phyloP scores from a whole-genome alignment of 2,888 invertebrate species.

The Brachyopa scutellaris region DNA sequence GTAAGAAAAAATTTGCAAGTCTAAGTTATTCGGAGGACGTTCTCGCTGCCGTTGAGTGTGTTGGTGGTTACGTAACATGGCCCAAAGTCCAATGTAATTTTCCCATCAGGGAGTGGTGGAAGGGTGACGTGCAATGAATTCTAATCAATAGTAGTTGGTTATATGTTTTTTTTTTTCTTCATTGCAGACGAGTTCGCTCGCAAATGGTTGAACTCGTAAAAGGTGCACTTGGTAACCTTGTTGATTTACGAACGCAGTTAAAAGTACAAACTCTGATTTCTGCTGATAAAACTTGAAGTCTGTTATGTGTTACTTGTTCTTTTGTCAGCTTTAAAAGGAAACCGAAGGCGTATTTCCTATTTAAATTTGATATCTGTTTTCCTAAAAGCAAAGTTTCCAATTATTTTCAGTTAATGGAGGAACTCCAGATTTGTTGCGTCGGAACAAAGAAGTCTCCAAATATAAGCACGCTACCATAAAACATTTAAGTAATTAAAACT shows the following conservation, averaged over 20 bases:
- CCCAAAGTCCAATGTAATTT: slow-evolving; percentile 25
- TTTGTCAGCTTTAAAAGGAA: neutral
- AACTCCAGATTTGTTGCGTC: slow-evolving; percentile 4
- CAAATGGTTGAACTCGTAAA: slow-evolving; percentile 19
- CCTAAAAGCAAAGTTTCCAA: no score
- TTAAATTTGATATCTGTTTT: no score
- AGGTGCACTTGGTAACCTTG: slow-evolving; percentile 63
- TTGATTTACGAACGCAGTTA: neutral
- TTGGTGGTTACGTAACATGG: slow-evolving; percentile 37
- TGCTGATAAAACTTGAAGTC: neutral
- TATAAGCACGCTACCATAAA: neutral
- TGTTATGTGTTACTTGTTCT: neutral
- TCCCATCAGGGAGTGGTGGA: slow-evolving; percentile 52
- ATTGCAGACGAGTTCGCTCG: slow-evolving; percentile 36
- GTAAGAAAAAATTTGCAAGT: slow-evolving; percentile 1
- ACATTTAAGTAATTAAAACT: neutral
- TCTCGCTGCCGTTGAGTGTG: slow-evolving; percentile 9
- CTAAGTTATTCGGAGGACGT: slow-evolving; percentile 18
- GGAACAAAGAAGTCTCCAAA: neutral
- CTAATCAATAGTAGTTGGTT: slow-evolving; percentile 2
- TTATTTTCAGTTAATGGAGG: neutral
- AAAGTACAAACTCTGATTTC: neutral
- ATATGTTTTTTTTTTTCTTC: slow-evolving; percentile 10
- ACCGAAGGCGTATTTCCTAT: no score
- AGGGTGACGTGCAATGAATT: slow-evolving; percentile 20